phyloP scores from a whole-genome alignment of 2,888 invertebrate genomes.

The Napeogenes sylphis region DNA sequence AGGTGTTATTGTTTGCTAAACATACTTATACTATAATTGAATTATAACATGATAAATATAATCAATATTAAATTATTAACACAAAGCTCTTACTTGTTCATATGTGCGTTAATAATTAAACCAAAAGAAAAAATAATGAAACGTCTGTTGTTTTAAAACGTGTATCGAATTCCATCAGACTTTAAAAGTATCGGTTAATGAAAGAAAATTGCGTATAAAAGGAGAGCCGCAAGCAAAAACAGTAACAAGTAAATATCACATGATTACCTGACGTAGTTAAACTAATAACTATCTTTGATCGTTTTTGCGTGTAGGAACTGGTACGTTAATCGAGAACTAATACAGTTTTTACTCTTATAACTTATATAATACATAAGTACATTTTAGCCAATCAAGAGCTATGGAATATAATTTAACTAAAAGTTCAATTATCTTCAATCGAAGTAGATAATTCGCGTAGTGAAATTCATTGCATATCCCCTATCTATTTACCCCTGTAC shows the following conservation, averaged over 20 bases:
- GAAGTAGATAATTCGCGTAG: neutral
- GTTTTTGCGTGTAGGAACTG: slow-evolving; percentile 28
- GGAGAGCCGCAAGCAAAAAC: slow-evolving; percentile 54
- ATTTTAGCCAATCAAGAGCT: no score
- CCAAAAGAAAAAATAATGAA: neutral
- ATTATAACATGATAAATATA: no score
- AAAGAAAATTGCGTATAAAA: slow-evolving; percentile 49
- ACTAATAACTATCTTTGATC: slow-evolving; percentile 52
- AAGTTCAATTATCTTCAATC: neutral
- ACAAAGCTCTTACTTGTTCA: no score
- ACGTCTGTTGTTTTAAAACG: slow-evolving; percentile 13
- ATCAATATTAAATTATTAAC: no score
- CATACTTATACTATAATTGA: no score
- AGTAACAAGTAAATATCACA: slow-evolving; percentile 38
- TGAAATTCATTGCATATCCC: neutral
- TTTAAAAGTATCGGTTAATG: slow-evolving; percentile 41
- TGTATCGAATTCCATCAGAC: slow-evolving; percentile 31
- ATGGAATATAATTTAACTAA: neutral
- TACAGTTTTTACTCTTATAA: no score
- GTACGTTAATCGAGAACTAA: slow-evolving; percentile 19
- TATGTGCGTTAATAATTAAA: no score
- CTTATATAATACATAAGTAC: no score
- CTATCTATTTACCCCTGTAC: neutral
- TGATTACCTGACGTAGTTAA: slow-evolving; percentile 38
- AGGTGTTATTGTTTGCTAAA: no score